Evolutionary conservation across 2,888 invertebrate species (phyloP), one percentile per base, ranked within the genome.

Genomic region (Macrophya alboannulata): DNA sequence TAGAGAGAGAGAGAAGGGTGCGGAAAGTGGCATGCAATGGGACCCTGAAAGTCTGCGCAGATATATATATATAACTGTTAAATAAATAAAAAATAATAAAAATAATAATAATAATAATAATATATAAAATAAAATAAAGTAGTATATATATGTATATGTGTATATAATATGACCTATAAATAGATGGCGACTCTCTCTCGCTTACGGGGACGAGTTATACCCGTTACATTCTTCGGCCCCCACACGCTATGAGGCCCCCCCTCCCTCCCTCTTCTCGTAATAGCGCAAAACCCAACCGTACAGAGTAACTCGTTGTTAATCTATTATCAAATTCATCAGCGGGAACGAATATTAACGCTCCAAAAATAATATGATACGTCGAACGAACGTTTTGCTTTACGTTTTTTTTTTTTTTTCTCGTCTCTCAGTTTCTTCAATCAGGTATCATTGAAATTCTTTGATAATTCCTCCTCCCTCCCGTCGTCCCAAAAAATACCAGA

Each of bases 131-230:
- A 0, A 9, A 9, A 25, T 21, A 62, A 62, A 25, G 12, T 25
- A 62, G 62, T 25, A 4, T 25, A 62, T 31, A 3, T 31, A 31
- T 31, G 3, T 31, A 31, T 25, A 4, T 25, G 25, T 31, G 31
- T 31, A 31, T 31, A 31, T 31, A 31, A 31, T 31, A 62, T 25
- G 62, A 62, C 62, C 62, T 62, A 62, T 62, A 25, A 25, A 62
- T 25, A 62, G 62, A 62, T 62, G 62, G 62, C 25, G 62, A 62
- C 62, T 62, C 62, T 62, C 62, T 62, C 62, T 62, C 62, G 25
- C 25, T 62, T 62, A 62, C 62, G 62, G 62, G 9, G 25, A 62
- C 62, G 25, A 21, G 62, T 62, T 62, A 25, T 62, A 62, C 62
- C 25, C 62, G 62, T 62, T 62, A 62, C 25, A 62, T 25, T 25